These are phyloP conservation scores for Charaxes varanes DNA, from an alignment of 1,140 invertebrate species.

Conservation along the genomic window DNA sequence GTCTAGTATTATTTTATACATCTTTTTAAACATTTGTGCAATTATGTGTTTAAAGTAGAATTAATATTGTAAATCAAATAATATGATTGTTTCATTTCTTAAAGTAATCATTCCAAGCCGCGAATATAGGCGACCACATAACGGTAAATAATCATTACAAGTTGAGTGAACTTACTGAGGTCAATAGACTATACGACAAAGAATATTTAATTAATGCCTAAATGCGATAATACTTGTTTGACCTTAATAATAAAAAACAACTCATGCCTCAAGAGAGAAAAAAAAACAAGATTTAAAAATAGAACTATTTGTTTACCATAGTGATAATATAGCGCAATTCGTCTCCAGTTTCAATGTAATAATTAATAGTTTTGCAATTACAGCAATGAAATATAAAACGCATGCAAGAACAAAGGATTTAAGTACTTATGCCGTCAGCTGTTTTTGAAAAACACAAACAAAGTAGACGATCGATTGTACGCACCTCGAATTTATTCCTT, in stretches of 20 bases:
- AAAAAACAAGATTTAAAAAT: constrained; percentile 18
- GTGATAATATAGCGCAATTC: background rate
- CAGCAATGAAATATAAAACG: constrained; percentile 8
- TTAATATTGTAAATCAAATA: too few relatives aligned
- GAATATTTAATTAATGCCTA: constrained; percentile 6
- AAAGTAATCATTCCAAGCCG: background rate
- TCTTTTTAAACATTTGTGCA: too few relatives aligned
- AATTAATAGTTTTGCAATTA: background rate
- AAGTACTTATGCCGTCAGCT: constrained; percentile 52
- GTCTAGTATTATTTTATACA: too few relatives aligned
- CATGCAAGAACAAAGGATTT: constrained; percentile 30
- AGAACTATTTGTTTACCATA: constrained; percentile 10
- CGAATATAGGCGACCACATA: constrained; percentile 16
- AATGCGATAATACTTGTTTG: constrained; percentile 7
- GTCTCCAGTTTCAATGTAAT: background rate
- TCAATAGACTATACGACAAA: constrained; percentile 25
- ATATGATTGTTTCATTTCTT: background rate
- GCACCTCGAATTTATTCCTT: constrained; percentile 77
- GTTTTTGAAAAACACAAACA: constrained; percentile 70
- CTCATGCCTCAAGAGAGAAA: constrained; percentile 6
- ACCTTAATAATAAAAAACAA: constrained; percentile 6
- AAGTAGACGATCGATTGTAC: constrained; percentile 43
- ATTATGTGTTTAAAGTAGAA: too few relatives aligned
- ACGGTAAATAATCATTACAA: constrained; percentile 32
- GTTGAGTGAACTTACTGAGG: constrained; percentile 35